Evolutionary conservation across 2,113 vertebrate species (phyloP).

Genomic region (Halichoeres trimaculatus): DNA sequence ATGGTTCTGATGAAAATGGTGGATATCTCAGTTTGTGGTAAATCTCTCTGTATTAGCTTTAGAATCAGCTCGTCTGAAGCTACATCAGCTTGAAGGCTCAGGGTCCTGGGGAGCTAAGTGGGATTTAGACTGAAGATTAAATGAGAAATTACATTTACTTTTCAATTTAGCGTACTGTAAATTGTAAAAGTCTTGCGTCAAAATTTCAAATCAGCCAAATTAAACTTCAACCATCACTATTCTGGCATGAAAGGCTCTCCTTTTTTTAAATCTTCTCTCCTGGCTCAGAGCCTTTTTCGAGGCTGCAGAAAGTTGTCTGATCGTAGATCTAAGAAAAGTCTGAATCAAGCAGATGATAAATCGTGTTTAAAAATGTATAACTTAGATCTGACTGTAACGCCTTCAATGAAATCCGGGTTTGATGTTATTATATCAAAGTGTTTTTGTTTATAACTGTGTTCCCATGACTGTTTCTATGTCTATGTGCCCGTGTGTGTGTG

Average conservation of each 20-base stretch:
- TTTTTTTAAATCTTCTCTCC: slow-evolving; percentile 12
- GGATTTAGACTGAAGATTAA: slow-evolving; percentile 22
- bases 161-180: neutral
- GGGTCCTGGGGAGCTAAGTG: slow-evolving; percentile 16
- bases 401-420: slow-evolving; percentile 30
- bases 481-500: neutral
- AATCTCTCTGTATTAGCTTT: slow-evolving; percentile 33
- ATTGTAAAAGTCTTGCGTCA: slow-evolving; percentile 7
- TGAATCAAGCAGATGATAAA: slow-evolving; percentile 51
- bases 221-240: neutral
- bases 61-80: neutral
- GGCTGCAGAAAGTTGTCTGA: slow-evolving; percentile 36
- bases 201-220: slow-evolving; percentile 8
- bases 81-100: slow-evolving; percentile 4
- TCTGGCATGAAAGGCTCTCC: slow-evolving; percentile 10
- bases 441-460: neutral
- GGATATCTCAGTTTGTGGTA: slow-evolving; percentile 30
- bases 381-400: slow-evolving; percentile 20
- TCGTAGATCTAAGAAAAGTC: slow-evolving; percentile 42
- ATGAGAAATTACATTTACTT: slow-evolving; percentile 12
- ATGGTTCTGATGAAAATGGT: slow-evolving; percentile 40
- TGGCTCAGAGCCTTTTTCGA: slow-evolving; percentile 30
- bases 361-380: slow-evolving; percentile 46
- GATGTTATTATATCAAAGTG: slow-evolving; percentile 1
- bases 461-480: neutral